Base-by-base conservation (phyloP, 2,113 vertebrate species). In the Sorex araneus region DNA sequence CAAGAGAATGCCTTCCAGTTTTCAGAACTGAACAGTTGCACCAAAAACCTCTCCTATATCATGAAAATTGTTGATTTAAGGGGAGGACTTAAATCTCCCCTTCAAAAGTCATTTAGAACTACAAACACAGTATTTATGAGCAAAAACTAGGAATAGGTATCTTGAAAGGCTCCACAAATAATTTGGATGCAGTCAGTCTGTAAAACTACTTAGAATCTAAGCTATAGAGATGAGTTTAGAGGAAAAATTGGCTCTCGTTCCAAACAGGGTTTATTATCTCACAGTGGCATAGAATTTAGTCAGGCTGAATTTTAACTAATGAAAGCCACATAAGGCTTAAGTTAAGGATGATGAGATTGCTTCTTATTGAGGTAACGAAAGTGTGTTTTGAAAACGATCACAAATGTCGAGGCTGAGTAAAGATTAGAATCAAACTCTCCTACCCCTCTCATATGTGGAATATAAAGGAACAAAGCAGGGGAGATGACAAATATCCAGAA, bases 41-140 rank as follows among this genome's bases (percentile, higher is more conserved):
- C 30, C 7, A 57, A 45, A 92, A 87, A 19, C 18, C 9, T 91
- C 86, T 34, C 43, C 3, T 75, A 30, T 84, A 69, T 78, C 74
- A 73, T 36, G 63, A 45, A 84, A 77, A 87, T 34, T 90, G 32
- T 92, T 94, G 73, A 47, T 75, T 96, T 89, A 70, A 32, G 75
- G n/a, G 30, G 87, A 88, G 50, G 16, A 45, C 25, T 92, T 43
- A 80, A 30, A 27, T 96, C 3, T 81, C 34, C 75, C 60, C 73
- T 92, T 91, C 77, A 92, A 77, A 96, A 81, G 60, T 92, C 80
- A 75, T 40, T 84, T 75, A 91, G 28, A 87, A 9, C 7, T 60
- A 19, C 36, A 91, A 60, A 43, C 36, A n/a, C 5, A 6, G 10
- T 50, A 83, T 73, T 71, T 23, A 13, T 5, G 63, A 69, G 69